These are phyloP conservation scores for Erebia ligea DNA, from an alignment of 2,888 invertebrate genomes.

Conservation along the genomic window DNA sequence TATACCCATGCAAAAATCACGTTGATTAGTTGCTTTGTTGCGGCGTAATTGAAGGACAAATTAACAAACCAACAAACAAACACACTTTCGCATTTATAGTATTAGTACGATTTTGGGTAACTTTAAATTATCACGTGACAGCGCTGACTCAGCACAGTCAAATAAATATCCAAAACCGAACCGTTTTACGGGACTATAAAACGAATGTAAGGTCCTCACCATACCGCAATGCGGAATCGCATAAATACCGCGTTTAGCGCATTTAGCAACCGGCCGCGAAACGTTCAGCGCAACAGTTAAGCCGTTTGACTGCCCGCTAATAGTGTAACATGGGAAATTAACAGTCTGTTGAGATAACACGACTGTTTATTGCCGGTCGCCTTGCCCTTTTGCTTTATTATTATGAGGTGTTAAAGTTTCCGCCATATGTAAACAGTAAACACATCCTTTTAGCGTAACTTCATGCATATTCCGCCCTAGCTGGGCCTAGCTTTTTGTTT, in stretches of 20 bases:
- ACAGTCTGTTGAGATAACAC: slow-evolving; percentile 33
- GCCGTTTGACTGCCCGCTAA: slow-evolving; percentile 61
- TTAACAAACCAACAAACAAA: too few species aligned
- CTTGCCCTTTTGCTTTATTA: slow-evolving; percentile 14
- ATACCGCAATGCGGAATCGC: slow-evolving; percentile 59
- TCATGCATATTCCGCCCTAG: neutral
- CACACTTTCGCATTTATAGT: too few species aligned
- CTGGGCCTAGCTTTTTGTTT: too few species aligned
- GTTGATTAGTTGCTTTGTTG: too few species aligned
- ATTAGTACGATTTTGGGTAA: neutral
- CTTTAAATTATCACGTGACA: neutral
- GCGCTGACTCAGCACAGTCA: neutral
- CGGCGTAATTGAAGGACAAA: too few species aligned
- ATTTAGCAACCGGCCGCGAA: slow-evolving; percentile 69
- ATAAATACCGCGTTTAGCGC: slow-evolving; percentile 63
- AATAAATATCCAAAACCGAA: slow-evolving; percentile 21
- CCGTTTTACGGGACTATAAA: slow-evolving; percentile 35
- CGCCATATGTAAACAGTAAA: neutral
- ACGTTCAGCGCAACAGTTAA: slow-evolving; percentile 54
- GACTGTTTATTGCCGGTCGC: slow-evolving; percentile 28
- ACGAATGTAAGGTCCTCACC: slow-evolving; percentile 44
- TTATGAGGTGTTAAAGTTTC: slow-evolving; percentile 23
- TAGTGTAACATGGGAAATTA: slow-evolving; percentile 37
- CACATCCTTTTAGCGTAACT: neutral
- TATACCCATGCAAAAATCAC: too few species aligned